Base-by-base conservation (phyloP, 2,888 invertebrate species). In the Yponomeuta plumbellus region DNA sequence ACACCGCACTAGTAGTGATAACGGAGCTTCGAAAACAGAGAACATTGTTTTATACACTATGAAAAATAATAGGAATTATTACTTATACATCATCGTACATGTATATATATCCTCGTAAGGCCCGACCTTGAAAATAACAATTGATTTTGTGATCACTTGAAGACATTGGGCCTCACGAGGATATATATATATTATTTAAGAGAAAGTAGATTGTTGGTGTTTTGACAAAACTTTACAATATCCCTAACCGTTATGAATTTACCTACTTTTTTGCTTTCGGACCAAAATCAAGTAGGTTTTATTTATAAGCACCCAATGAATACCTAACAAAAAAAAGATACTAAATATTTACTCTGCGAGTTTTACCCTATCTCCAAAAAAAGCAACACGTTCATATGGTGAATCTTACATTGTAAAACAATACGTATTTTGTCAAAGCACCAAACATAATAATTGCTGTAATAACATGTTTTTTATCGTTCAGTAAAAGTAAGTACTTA, bases 1-100 rank as follows among this genome's bases (percentile, higher is more conserved):
- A 88, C 80, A 86, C 84, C 77, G 88, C 89, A 90, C 90, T 73
- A 17, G 90, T 90, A 90, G 90, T 89, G 85, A 84, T 90, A 89
- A 88, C 88, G 79, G 90, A 90, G 90, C 90, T 90, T 90, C 83
- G 10, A 82, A 85, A 83, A 81, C 44, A 52, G 44, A 74, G 75
- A 78, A 66, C 69, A 83, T 89, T 90, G 88, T 89, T 89, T 89
- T 89, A 84, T 89, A 89, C 88, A 90, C 89, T 80, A 79, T 79
- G 17, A 52, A 52, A 52, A 17, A 6, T 52, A 52, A 13, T 52
- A 52, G 11, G 80, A 6, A 44, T 13, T 52, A 52, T 78, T 72
- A 75, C 71, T 75, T 75, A 74, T 75, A 74, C 73, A 67, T 73
- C n/a, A 58, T 58, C 6, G 22, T 58, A 58, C n/a, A n/a, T n/a